These are phyloP conservation scores for Andrena dorsata DNA, from an alignment of 2,888 invertebrate genomes.

Conservation along the genomic window DNA sequence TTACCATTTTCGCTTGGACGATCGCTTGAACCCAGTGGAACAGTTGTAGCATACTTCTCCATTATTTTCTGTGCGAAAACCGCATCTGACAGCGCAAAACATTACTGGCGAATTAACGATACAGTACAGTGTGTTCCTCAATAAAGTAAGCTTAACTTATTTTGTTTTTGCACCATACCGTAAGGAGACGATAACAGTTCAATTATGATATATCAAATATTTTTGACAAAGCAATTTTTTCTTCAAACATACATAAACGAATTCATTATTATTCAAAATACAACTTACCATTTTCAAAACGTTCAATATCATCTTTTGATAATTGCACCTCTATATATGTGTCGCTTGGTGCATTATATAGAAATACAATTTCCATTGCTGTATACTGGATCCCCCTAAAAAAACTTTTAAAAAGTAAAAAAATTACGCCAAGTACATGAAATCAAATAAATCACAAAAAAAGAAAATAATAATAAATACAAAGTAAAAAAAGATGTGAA, in stretches of 20 bases:
- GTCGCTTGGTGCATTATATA: not conserved
- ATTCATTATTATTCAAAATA: slow-evolving; percentile 1
- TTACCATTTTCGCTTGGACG: not conserved
- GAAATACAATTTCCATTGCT: not conserved
- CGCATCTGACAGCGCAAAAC: not conserved
- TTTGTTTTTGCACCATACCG: not conserved
- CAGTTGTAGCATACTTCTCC: no score
- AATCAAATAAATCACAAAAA: no score
- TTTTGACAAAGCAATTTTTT: not conserved
- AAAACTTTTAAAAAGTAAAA: no score
- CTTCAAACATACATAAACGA: slow-evolving; percentile 3
- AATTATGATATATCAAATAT: not conserved
- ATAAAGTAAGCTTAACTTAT: slow-evolving; percentile 1
- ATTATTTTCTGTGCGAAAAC: not conserved
- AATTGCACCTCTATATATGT: not conserved
- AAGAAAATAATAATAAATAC: no score
- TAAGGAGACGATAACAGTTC: not conserved
- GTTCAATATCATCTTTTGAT: not conserved
- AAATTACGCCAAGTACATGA: no score
- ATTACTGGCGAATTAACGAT: not conserved
- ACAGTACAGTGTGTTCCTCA: not conserved
- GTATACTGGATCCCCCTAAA: no score
- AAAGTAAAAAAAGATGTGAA: no score
- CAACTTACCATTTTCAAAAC: not conserved
- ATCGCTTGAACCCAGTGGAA: no score